Base-by-base conservation (phyloP, 2,113 vertebrate genomes). In the Peromyscus leucopus region DNA sequence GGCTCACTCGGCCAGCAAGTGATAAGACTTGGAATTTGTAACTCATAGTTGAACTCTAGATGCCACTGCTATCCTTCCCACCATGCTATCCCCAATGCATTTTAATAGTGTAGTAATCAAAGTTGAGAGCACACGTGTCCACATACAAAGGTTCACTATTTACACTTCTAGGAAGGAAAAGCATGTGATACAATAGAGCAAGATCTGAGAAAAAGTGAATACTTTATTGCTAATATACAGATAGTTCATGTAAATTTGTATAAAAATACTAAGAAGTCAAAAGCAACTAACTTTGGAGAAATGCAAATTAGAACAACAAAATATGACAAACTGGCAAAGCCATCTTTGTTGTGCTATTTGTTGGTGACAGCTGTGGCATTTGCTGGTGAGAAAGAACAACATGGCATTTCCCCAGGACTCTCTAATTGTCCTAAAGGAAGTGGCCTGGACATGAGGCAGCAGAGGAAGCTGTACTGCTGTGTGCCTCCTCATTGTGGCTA, bases 291-390 rank as follows among this genome's bases (percentile, higher is more conserved):
- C 24, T 42, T 76, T 63, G 83, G 31, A 89, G 67, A 89, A 63
- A 91, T 65, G 4, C 15, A 86, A 93, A 57, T 80, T 87, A 21
- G 88, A 85, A 67, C 19, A 89, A 94, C 33, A 92, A 91, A 76
- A 36, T 48, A 88, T 82, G 31, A 82, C 19, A 69, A 65, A 82
- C 57, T 94, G 67, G 17, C 4, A 67, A 42, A 39, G 55, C 36
- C 8, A 46, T 31, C 42, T 87, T 74, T 80, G 90, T 65, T n/a
- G 17, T 28, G 78, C 69, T 51, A 55, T n/a, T 46, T 91, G 55
- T 65, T 33, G 10, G 46, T 46, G 51, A 76, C 22, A 71, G 78
- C 11, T 57, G 48, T 79, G 83, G 79, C 17, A 51, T 28, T 39
- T 71, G 24, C 63, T 71, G 24, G 3, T 86, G 22, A 93, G 36